Evolutionary conservation across 2,888 invertebrate genomes (phyloP), one percentile per base, ranked within the genome.

Genomic region (Drosophila aldrichi): DNA sequence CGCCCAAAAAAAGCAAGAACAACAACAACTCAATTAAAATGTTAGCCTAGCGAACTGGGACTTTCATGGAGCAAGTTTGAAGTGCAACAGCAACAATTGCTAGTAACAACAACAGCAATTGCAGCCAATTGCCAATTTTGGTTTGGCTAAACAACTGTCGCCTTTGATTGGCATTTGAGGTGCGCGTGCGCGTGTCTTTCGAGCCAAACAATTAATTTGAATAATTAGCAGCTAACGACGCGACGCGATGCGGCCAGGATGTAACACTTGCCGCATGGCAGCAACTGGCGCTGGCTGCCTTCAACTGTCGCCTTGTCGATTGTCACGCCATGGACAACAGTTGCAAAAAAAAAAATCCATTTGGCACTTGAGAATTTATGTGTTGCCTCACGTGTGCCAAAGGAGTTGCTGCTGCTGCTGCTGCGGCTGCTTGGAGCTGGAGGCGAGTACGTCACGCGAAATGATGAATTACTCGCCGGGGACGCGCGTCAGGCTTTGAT

Each of bases 281-380:
- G 67, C 32, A 32, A 40, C 59, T 38, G 51, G 52, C 52, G 36
- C 44, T 63, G 64, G 70, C 84, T 63, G 84, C 68, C 76, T 71
- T 77, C 68, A 69, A 70, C 69, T 77, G 77, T 43, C 49, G 71
- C 61, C 77, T 80, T 79, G 79, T 75, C 75, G 81, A 77, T 77
- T 79, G 79, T 88, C 84, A 84, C 84, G 84, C 84, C 87, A 84
- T 85, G 70, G 74, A 73, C 84, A 83, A 81, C 78, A 80, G 75
- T 74, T 70, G 72, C 38, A 70, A 74, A 32, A 34, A 20, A 49
- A 83, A 83, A 87, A 89, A 89, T 79, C 74, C 87, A 85, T 85
- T 89, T 86, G 89, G 86, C 89, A 86, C 89, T 88, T 89, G 82
- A 84, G 87, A 88, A 88, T 88, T 88, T 86, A 84, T 86, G 89